Conservation (phyloP, 2,113 vertebrate genomes). For the Melanerpes aurifrons region DNA sequence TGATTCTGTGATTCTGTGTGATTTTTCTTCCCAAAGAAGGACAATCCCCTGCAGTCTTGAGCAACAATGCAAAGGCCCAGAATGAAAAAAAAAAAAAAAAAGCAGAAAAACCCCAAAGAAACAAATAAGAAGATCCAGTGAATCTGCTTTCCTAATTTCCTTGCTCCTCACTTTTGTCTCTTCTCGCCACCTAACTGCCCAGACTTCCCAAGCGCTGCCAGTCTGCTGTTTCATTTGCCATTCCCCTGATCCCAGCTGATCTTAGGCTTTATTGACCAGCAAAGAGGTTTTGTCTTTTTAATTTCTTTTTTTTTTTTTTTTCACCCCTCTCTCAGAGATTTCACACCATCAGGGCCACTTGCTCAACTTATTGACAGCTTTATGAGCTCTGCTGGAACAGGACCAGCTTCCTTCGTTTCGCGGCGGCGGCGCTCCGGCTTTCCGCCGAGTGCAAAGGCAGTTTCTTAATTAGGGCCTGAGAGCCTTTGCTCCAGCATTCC, state of each 20-base stretch:
- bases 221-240: slow-evolving; percentile 76
- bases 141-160: slow-evolving; percentile 33
- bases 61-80: not conserved
- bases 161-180: slow-evolving; percentile 46
- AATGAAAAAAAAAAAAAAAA: not conserved
- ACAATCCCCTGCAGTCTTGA: not conserved
- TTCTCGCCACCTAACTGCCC: slow-evolving; percentile 48
- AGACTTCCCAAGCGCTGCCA: slow-evolving; percentile 69
- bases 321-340: slow-evolving; percentile 50
- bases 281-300: not conserved
- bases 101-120: not conserved
- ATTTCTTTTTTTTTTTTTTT: not conserved
- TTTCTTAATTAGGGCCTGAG: slow-evolving; percentile 88
- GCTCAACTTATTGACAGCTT: slow-evolving; percentile 80
- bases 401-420: slow-evolving; percentile 72
- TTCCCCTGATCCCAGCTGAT: slow-evolving; percentile 71
- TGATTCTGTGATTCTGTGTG: too few relatives aligned
- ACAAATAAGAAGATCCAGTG: not conserved
- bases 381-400: slow-evolving; percentile 76
- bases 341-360: slow-evolving; percentile 73
- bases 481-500: slow-evolving; percentile 77
- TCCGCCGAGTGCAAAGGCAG: slow-evolving; percentile 63
- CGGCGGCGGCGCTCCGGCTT: slow-evolving; percentile 2
- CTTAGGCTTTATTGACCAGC: slow-evolving; percentile 73
- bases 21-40: not conserved